phyloP scores from a whole-genome alignment of 2,797 vertebrate species.

The Pseudochromis fuscus region DNA sequence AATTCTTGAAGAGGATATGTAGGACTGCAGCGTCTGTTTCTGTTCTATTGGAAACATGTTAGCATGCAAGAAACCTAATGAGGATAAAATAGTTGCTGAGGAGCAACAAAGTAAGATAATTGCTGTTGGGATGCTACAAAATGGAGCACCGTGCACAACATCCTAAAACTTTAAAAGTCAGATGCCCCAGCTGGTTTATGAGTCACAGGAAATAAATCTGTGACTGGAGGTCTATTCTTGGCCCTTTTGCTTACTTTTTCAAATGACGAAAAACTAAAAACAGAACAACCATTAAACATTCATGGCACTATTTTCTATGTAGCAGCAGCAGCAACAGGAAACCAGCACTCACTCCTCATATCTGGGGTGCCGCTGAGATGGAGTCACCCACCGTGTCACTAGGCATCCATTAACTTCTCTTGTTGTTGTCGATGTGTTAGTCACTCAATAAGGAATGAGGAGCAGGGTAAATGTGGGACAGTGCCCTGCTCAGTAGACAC shows the following conservation, averaged over 20 bases:
- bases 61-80: neutral
- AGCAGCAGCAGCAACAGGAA: neutral
- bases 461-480: conserved; percentile 59
- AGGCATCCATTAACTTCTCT: conserved; percentile 48
- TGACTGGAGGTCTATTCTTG: neutral
- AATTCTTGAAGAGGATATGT: neutral
- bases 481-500: conserved; percentile 46
- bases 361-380: conserved; percentile 45
- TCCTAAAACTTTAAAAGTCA: conserved; percentile 3
- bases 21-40: neutral
- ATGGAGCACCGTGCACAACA: neutral
- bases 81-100: neutral
- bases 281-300: conserved; percentile 39
- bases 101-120: neutral
- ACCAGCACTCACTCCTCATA: neutral
- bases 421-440: conserved; percentile 30
- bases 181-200: conserved; percentile 22
- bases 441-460: conserved; percentile 40
- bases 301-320: conserved; percentile 12
- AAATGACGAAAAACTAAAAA: conserved; percentile 1
- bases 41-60: too few relatives aligned
- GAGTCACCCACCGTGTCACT: conserved; percentile 14
- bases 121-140: too few relatives aligned
- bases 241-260: neutral
- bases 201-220: conserved; percentile 31